These are phyloP conservation scores for Crypturellus undulatus DNA, from an alignment of 2,113 vertebrate species.

Conservation along the genomic window DNA sequence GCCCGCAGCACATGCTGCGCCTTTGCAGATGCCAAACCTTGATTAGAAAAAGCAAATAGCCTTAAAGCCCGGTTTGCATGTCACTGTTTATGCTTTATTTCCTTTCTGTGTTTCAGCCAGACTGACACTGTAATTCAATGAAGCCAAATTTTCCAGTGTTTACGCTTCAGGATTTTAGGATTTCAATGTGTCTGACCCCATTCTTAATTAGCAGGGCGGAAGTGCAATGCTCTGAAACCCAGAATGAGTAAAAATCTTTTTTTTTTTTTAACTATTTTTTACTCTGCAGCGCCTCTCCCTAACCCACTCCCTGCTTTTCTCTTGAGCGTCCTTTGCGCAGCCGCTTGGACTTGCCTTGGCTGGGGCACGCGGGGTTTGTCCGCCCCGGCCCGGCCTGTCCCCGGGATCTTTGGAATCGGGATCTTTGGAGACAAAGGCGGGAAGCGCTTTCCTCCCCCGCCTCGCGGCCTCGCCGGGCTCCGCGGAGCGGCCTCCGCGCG, in stretches of 20 bases:
- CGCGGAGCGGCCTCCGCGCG: too few species aligned
- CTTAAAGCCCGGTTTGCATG: slow-evolving; percentile 7
- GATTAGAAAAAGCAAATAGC: neutral
- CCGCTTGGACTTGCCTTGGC: too few species aligned
- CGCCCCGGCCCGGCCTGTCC: too few species aligned
- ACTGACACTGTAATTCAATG: fast-evolving
- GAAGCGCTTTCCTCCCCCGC: too few species aligned
- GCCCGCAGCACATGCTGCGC: neutral
- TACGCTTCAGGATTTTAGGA: neutral
- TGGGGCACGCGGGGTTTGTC: too few species aligned
- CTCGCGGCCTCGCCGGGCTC: too few species aligned
- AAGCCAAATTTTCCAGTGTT: neutral
- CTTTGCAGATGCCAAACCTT: neutral
- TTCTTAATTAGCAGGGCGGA: neutral
- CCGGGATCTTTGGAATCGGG: too few species aligned
- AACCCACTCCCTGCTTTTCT: fast-evolving
- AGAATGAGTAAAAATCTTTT: neutral
- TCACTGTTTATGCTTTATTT: neutral
- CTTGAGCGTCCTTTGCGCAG: too few species aligned
- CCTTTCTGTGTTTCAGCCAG: neutral
- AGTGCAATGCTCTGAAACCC: neutral
- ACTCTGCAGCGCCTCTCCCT: neutral
- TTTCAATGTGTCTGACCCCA: neutral
- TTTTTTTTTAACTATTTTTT: neutral
- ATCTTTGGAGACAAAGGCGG: neutral